These are phyloP conservation scores for Cottoperca gobio DNA, from an alignment of 2,797 vertebrate species.

Conservation along the genomic window DNA sequence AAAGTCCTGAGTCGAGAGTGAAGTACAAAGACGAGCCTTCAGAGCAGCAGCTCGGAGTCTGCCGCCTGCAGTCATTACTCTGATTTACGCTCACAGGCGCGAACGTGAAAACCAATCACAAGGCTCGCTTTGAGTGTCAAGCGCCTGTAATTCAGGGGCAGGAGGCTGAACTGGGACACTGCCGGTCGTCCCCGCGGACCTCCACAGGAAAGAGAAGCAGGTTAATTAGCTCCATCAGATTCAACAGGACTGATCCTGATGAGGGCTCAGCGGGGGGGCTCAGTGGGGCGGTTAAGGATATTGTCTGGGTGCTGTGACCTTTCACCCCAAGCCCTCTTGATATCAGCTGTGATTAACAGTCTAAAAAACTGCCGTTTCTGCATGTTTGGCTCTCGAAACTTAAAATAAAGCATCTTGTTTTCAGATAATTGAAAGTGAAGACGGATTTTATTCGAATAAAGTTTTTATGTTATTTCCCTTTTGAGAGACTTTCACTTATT, in stretches of 20 bases:
- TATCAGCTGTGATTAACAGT: neutral
- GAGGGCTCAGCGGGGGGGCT: neutral
- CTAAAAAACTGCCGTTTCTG: neutral
- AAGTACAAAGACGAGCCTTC: too few species aligned
- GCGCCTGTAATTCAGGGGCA: too few species aligned
- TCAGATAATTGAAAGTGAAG: too few species aligned
- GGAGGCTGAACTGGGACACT: conserved; percentile 70
- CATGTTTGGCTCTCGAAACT: neutral
- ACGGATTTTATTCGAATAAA: too few species aligned
- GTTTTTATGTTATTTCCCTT: too few species aligned
- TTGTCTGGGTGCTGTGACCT: conserved; percentile 31
- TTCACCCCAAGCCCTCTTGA: conserved; percentile 8
- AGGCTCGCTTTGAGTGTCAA: too few species aligned
- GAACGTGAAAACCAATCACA: neutral
- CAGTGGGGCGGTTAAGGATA: too few species aligned
- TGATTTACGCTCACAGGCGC: too few species aligned
- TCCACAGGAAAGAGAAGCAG: conserved; percentile 61
- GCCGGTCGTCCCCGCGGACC: conserved; percentile 43
- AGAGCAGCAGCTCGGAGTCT: too few species aligned
- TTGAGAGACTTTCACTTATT: too few species aligned
- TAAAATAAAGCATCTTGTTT: neutral
- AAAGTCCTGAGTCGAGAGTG: too few species aligned
- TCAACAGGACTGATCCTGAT: conserved; percentile 27
- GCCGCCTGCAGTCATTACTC: too few species aligned
- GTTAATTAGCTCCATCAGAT: conserved; percentile 76